phyloP scores from a whole-genome alignment of 2,888 invertebrate genomes.

The Ctenicera cuprea region DNA sequence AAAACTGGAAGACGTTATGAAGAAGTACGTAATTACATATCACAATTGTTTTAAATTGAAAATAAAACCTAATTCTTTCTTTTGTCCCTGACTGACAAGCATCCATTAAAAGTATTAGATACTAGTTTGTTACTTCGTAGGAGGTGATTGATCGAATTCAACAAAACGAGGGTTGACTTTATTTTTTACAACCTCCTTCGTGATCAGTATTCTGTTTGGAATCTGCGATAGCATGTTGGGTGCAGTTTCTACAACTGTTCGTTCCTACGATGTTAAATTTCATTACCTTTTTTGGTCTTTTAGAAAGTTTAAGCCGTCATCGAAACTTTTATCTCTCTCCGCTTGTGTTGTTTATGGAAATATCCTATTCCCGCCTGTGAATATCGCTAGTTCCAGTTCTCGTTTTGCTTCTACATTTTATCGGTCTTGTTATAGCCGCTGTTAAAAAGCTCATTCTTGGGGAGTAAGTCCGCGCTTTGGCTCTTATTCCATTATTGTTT shows the following conservation, averaged over 20 bases:
- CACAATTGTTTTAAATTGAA: too few species aligned
- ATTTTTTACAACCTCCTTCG: not conserved
- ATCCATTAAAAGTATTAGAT: too few species aligned
- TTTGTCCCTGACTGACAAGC: too few species aligned
- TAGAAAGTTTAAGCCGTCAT: constrained; percentile 20
- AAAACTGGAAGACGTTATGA: too few species aligned
- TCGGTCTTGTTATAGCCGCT: constrained; percentile 17
- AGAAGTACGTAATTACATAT: too few species aligned
- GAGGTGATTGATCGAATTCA: too few species aligned
- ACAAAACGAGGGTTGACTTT: too few species aligned
- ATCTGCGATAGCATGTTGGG: not conserved
- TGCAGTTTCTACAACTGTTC: constrained; percentile 15
- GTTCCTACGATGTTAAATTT: constrained; percentile 7
- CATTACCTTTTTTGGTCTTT: constrained; percentile 18
- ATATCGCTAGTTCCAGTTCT: constrained; percentile 15
- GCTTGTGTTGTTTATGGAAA: constrained; percentile 18
- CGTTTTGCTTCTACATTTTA: constrained; percentile 15
- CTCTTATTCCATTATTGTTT: constrained; percentile 6
- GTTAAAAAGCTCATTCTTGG: constrained; percentile 13
- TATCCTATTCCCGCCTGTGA: constrained; percentile 20
- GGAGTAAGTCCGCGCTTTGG: constrained; percentile 10
- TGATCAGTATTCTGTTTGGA: constrained; percentile 7
- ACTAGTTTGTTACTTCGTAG: too few species aligned
- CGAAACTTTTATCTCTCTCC: constrained; percentile 8
- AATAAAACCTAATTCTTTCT: too few species aligned